Evolutionary conservation across 1,140 invertebrate genomes (phyloP).

Genomic region (Nasonia vitripennis): DNA sequence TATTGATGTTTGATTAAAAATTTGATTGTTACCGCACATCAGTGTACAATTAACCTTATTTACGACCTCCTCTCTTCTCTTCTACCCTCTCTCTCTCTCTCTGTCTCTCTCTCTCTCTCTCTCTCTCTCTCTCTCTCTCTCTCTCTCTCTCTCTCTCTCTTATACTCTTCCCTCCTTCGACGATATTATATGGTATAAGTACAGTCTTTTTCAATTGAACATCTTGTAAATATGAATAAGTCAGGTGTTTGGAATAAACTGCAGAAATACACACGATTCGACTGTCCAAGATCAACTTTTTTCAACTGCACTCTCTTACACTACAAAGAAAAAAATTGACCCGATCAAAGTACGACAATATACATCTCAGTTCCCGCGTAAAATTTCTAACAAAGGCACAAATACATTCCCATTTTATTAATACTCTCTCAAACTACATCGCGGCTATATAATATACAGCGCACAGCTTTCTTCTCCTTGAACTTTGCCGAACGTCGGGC

Average conservation of each 20-base stretch:
- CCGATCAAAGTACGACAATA: no score
- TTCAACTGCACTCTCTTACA: not conserved
- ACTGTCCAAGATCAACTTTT: not conserved
- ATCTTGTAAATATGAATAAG: not conserved
- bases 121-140: no score
- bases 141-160: not conserved
- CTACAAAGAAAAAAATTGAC: no score
- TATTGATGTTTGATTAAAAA: slow-evolving; percentile 69
- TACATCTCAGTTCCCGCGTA: no score
- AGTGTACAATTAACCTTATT: slow-evolving; percentile 54
- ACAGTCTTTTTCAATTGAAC: not conserved
- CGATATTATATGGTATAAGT: not conserved
- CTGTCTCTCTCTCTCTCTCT: no score
- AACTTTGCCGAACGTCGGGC: not conserved
- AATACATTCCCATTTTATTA: not conserved
- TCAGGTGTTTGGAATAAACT: no score
- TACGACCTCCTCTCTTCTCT: slow-evolving; percentile 29
- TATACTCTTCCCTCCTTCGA: no score
- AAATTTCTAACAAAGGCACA: not conserved
- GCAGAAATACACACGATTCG: no score
- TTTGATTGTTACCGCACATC: slow-evolving; percentile 69
- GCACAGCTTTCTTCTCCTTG: not conserved
- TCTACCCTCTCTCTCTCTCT: not conserved
- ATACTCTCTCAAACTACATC: not conserved
- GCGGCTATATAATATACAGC: no score